Evolutionary conservation across 2,888 invertebrate genomes (phyloP), one percentile per base, ranked within the genome.

Genomic region (Phyto melanocephala): DNA sequence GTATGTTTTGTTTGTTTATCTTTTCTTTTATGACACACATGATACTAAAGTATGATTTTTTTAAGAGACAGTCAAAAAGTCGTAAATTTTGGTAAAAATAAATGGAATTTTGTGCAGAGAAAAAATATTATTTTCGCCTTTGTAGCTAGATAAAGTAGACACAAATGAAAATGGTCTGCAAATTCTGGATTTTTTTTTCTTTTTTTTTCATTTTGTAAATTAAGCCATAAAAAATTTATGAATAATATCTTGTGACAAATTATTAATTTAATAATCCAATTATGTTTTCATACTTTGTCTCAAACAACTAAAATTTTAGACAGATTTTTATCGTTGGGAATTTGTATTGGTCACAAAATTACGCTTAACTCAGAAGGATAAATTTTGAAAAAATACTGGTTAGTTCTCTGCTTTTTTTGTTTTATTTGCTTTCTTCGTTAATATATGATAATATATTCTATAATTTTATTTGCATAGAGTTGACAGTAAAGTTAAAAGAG

Each of bases 181-280:
- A 35, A 33, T 15, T 15, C 10, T 28, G 2, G 11, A 17, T 6
- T 28, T 54, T n/a, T 5, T 28, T 2, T 24, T 45, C 15, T 62
- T 22, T 40, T 7, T 11, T 24, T 24, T 15, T 28, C n/a, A 5
- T 56, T 47, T 50, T 35, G 17, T 50, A 47, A 47, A 35, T 50
- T 33, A 50, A 47, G 47, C 15, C 10, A 28, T 15, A 10, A 17
- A 42, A 28, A 62, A 45, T 15, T 20, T 45, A 22, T 62, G 28
- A 45, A 45, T 62, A 45, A 45, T 62, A 62, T 45, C 28, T 45
- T 24, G 24, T 24, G n/a, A 62, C 40, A 42, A 62, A 22, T 62
- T 65, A 35, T 50, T 47, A 63, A 63, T 63, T 63, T 63, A 17
- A 47, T 63, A 47, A 65, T 47, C 65, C 47, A 47, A 65, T 65